A percentile compares a stretch with the other conserved stretches of the same genome.
phyloP scores from a whole-genome alignment of 2,113 vertebrate species.

The Microcebus lehilahytsara region DNA sequence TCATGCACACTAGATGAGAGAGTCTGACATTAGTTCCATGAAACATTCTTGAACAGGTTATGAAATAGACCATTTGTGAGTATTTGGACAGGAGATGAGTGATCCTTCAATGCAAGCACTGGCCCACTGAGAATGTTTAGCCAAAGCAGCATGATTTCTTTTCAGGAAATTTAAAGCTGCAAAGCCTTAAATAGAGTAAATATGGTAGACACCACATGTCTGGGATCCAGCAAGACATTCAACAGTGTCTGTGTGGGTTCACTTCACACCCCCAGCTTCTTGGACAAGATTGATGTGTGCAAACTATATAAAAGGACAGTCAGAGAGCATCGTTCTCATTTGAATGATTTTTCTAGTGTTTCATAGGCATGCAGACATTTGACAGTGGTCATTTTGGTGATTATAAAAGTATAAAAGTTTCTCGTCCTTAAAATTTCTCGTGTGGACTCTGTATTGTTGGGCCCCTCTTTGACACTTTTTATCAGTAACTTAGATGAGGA shows the following conservation, averaged over 20 bases:
- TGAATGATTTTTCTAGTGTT: not conserved
- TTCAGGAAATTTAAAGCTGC: conserved; percentile 8
- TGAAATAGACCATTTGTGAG: not conserved
- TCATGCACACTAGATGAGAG: not conserved
- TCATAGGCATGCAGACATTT: not conserved
- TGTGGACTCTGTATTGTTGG: not conserved
- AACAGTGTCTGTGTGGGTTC: not conserved
- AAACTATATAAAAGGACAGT: not conserved
- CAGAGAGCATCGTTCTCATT: not conserved
- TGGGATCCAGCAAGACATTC: not conserved
- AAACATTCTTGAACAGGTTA: not conserved
- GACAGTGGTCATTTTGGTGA: not conserved
- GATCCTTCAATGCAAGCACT: not conserved
- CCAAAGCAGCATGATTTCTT: not conserved
- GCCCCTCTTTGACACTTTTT: not conserved
- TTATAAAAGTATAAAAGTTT: not conserved
- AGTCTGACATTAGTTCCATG: not conserved
- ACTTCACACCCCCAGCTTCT: not conserved
- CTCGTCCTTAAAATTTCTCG: not conserved
- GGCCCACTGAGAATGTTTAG: not conserved
- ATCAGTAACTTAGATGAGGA: not conserved
- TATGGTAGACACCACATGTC: not conserved
- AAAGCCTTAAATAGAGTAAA: not conserved
- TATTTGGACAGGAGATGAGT: not conserved
- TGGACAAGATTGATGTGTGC: not conserved